Evolutionary conservation across 2,888 invertebrate genomes (phyloP).

Genomic region (Metallyticus violacea): DNA sequence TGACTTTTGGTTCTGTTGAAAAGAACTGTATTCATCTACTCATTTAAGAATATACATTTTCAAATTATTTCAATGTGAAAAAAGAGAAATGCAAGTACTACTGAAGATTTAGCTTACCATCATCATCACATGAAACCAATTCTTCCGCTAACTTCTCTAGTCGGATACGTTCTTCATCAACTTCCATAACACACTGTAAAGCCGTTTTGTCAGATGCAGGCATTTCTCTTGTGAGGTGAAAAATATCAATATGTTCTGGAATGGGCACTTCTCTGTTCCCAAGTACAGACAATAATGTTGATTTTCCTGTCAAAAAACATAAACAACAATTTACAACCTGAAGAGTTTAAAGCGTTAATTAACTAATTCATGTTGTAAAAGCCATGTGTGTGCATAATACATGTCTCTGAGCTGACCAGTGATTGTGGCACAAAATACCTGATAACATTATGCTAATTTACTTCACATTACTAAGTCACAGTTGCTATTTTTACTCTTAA

Average conservation of each 20-base stretch:
- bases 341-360: no score
- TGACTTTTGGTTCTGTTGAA: no score
- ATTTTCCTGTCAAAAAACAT: conserved; percentile 65
- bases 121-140: conserved; percentile 79
- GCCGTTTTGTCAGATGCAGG: conserved; percentile 97
- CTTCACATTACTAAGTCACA: no score
- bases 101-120: conserved; percentile 56
- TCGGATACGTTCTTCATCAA: conserved; percentile 88
- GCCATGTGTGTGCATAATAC: no score
- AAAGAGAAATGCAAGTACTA: no score
- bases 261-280: conserved; percentile 94
- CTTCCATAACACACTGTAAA: conserved; percentile 95
- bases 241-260: conserved; percentile 96
- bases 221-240: conserved; percentile 95
- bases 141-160: conserved; percentile 91
- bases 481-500: no score
- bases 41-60: no score
- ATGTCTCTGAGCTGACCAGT: no score
- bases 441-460: no score
- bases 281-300: conserved; percentile 85
- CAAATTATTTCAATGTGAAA: background rate
- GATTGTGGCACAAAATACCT: no score
- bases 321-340: background rate
- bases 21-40: no score
- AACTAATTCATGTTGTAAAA: no score